These are phyloP conservation scores for Ophioninae sp. DNA, from an alignment of 2,888 invertebrate genomes.

Conservation along the genomic window DNA sequence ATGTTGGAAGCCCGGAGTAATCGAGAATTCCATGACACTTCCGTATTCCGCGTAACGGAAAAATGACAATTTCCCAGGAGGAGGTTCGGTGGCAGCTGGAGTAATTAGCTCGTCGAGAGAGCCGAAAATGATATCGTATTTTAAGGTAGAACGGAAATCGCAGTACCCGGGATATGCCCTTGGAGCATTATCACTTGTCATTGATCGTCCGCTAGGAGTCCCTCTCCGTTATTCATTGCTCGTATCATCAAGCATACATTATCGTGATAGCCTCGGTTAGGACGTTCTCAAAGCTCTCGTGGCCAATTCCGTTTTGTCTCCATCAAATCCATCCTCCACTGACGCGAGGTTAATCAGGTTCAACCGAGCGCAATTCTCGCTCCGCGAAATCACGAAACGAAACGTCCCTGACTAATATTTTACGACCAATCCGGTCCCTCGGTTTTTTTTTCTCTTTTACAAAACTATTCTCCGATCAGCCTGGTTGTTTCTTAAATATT, in stretches of 20 bases:
- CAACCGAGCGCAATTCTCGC: constrained; percentile 38
- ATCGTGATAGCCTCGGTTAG: constrained; percentile 30
- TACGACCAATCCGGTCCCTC: too few species aligned
- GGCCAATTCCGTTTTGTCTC: constrained; percentile 51
- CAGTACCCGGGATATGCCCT: not conserved
- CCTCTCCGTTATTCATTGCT: constrained; percentile 42
- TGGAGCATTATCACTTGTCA: constrained; percentile 52
- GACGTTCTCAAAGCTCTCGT: constrained; percentile 19
- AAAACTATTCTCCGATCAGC: not conserved
- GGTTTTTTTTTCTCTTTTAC: too few species aligned
- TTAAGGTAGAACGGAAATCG: not conserved
- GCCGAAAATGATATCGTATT: not conserved
- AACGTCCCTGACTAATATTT: not conserved
- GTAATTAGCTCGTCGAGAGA: not conserved
- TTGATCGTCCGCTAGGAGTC: constrained; percentile 31
- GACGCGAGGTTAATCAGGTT: constrained; percentile 59
- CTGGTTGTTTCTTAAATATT: too few species aligned
- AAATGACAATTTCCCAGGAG: too few species aligned
- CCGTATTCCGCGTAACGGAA: too few species aligned
- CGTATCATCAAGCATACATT: constrained; percentile 24
- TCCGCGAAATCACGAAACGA: constrained; percentile 12
- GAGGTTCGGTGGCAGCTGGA: not conserved
- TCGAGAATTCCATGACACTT: too few species aligned
- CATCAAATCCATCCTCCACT: constrained; percentile 47
- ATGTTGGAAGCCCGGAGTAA: too few species aligned